phyloP scores from a whole-genome alignment of 2,113 vertebrate species.

The Hymenochirus boettgeri region DNA sequence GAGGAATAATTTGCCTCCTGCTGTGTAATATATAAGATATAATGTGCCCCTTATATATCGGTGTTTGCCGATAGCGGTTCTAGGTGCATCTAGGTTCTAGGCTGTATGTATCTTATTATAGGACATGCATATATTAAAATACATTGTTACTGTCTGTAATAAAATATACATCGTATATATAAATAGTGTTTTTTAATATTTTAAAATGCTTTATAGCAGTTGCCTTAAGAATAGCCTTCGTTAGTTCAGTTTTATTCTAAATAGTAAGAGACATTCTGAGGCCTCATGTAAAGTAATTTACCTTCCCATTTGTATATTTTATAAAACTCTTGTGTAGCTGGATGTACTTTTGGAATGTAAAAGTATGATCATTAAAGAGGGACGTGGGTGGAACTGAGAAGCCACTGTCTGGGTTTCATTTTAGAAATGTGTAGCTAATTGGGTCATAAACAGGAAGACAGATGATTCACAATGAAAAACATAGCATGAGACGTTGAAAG shows the following conservation, averaged over 20 bases:
- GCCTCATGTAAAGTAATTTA: background rate
- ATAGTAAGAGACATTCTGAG: background rate
- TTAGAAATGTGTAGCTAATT: constrained; percentile 14
- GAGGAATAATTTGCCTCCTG: too few relatives aligned
- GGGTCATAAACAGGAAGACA: constrained; percentile 16
- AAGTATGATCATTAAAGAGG: constrained; percentile 11
- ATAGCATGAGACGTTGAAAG: constrained; percentile 1
- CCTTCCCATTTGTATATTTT: background rate
- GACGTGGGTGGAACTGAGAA: constrained; percentile 1
- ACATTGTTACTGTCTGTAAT: too few relatives aligned
- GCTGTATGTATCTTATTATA: too few relatives aligned
- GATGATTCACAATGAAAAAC: constrained; percentile 9
- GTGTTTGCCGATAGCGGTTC: too few relatives aligned
- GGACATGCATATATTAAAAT: too few relatives aligned
- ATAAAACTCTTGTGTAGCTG: background rate
- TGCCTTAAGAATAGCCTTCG: background rate
- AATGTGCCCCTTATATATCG: too few relatives aligned
- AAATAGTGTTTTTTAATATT: background rate
- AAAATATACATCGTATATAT: too few relatives aligned
- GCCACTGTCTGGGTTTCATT: constrained; percentile 9
- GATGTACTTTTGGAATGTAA: constrained; percentile 8
- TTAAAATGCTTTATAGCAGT: background rate
- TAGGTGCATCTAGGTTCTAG: too few relatives aligned
- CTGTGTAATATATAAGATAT: too few relatives aligned
- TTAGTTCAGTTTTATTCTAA: background rate